Evolutionary conservation across 2,113 vertebrate genomes (phyloP), one percentile per base, ranked within the genome.

Genomic region (Panthera leo): DNA sequence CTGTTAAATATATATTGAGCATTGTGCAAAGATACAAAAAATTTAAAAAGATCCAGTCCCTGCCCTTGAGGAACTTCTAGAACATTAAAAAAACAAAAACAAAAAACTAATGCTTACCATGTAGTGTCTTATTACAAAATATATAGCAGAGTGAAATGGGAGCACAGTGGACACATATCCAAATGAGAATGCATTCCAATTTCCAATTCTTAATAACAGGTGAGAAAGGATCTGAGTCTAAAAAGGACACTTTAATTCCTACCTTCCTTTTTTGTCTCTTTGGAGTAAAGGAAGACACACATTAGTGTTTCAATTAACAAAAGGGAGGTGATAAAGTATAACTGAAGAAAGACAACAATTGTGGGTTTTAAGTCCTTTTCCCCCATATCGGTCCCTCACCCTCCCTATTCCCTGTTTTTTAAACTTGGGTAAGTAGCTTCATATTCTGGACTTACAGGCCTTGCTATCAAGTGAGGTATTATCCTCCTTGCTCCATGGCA

Each of bases 361-460:
- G 3, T 95, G 45, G 6, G 19, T 68, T 91, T 94, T 78, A 91
- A 80, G 61, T 83, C 27, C 58, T 63, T 73, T 92, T 94, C 7
- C 34, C n/a, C 68, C 15, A 65, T 5, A 58, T 16, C 36, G 80
- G 31, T 31, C 18, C 45, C 16, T 95, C 7, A 53, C 5, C 10
- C 31, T 95, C 39, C 21, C n/a, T 89, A 21, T 39, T 86, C 89
- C 76, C 36, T 58, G 68, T 10, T 70, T 90, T 91, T 39, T 68
- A 2, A 94, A 75, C 61, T 42, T 79, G 51, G 27, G 4, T 45
- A 95, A 91, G 19, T 85, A 94, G 86, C 42, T 96, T 94, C 39
- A 85, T n/a, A 94, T 25, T 92, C 71, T 95, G n/a, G 16, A 63
- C 80, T 97, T 78, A 70, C 88, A 61, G 93, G 79, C 70, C 61